A percentile compares a stretch with the other conserved stretches of the same genome.
These are phyloP conservation scores for Hyperoplus lanceolatus DNA, from an alignment of 2,797 vertebrate genomes.

Conservation along the genomic window DNA sequence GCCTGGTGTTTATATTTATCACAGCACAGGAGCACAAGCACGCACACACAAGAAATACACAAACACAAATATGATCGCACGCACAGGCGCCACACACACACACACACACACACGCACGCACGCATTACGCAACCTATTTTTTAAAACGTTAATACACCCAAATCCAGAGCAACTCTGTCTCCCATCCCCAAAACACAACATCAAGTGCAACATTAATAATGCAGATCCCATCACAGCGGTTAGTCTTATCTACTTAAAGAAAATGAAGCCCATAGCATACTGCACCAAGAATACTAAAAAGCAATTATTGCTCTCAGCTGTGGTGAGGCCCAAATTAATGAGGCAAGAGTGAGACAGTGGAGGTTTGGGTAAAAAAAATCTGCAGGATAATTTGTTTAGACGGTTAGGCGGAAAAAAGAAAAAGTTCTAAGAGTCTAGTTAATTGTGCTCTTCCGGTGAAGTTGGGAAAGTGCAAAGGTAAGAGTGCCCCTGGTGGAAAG, in stretches of 20 bases:
- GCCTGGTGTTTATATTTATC: conserved; percentile 49
- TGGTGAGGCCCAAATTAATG: conserved; percentile 82
- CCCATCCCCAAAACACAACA: conserved; percentile 60
- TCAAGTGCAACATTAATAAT: conserved; percentile 73
- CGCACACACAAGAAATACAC: neutral
- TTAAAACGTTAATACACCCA: conserved; percentile 58
- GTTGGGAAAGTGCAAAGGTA: conserved; percentile 60
- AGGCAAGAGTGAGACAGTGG: conserved; percentile 58
- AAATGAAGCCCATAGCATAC: conserved; percentile 72
- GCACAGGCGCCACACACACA: conserved; percentile 8
- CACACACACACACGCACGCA: neutral
- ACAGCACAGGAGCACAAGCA: conserved; percentile 13
- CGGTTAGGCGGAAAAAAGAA: conserved; percentile 20
- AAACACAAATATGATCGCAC: neutral
- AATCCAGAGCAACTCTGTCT: conserved; percentile 46
- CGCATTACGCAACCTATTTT: conserved; percentile 53
- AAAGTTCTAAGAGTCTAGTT: conserved; percentile 32
- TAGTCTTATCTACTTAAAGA: conserved; percentile 75
- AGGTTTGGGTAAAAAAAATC: conserved; percentile 50
- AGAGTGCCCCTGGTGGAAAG: conserved; percentile 11
- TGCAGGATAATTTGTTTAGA: conserved; percentile 67
- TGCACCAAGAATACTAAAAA: conserved; percentile 81
- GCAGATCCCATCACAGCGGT: conserved; percentile 71
- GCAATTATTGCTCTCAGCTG: conserved; percentile 84
- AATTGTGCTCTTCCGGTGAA: conserved; percentile 54